phyloP scores from a whole-genome alignment of 2,113 vertebrate genomes.

The Sitta europaea region DNA sequence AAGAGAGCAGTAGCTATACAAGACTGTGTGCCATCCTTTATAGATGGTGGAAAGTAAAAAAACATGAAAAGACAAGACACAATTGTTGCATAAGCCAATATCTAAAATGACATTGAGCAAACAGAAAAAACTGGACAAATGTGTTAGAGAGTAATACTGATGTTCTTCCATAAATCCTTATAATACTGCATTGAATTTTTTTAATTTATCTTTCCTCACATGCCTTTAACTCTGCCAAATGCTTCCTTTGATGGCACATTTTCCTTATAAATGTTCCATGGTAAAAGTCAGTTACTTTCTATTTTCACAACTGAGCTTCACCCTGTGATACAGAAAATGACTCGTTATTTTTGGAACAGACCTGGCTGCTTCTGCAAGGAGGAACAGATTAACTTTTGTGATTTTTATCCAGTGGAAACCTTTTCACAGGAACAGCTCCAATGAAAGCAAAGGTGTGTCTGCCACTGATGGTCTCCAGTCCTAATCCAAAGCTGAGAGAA shows the following conservation, averaged over 20 bases:
- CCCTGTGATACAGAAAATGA: background rate
- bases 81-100: background rate
- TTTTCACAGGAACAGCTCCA: background rate
- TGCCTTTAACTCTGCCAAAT: background rate
- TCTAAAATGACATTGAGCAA: background rate
- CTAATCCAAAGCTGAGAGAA: background rate
- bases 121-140: background rate
- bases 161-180: background rate
- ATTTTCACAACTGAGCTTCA: background rate
- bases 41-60: background rate
- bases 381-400: background rate
- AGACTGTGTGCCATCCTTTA: background rate
- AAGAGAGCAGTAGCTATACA: background rate
- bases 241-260: background rate
- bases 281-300: background rate
- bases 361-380: background rate
- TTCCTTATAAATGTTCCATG: background rate
- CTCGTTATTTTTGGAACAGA: background rate
- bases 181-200: background rate
- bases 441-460: background rate
- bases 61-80: background rate
- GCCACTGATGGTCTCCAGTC: background rate
- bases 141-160: background rate
- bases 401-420: background rate
- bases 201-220: background rate